Conservation (phyloP, 2,888 invertebrate species). For the Lamellibrachia columna region DNA sequence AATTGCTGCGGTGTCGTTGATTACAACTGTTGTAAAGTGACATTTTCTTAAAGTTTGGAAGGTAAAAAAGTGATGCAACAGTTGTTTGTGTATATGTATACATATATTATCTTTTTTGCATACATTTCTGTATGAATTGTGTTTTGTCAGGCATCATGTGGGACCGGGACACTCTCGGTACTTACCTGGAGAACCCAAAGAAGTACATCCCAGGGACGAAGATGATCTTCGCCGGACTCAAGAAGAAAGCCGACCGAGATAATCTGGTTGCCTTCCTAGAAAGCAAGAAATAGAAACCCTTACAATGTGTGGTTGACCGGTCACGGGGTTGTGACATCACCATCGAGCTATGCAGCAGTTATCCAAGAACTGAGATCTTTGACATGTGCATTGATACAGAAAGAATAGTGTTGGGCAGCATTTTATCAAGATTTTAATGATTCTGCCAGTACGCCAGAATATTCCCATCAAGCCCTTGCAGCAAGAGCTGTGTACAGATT, state of each 20-base stretch:
- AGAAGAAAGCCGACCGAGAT: conserved; percentile 91
- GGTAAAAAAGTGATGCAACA: too few relatives aligned
- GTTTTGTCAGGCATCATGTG: conserved; percentile 82
- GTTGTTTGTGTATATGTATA: too few relatives aligned
- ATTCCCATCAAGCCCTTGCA: not conserved
- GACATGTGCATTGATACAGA: conserved; percentile 5
- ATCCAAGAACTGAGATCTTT: not conserved
- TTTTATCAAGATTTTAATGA: not conserved
- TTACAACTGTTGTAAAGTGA: too few relatives aligned
- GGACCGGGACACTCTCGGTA: conserved; percentile 91
- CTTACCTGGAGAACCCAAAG: conserved; percentile 97
- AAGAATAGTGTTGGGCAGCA: conserved; percentile 6
- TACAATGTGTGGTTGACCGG: not conserved
- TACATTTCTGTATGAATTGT: too few relatives aligned
- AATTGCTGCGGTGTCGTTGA: too few relatives aligned
- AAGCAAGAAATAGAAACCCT: conserved; percentile 55
- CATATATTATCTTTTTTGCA: too few relatives aligned
- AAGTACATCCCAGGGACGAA: conserved; percentile 99
- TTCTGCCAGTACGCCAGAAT: not conserved
- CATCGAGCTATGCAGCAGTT: not conserved
- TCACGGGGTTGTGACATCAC: not conserved
- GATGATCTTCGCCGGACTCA: conserved; percentile 98
- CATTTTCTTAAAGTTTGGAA: too few relatives aligned
- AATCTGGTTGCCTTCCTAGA: conserved; percentile 95
- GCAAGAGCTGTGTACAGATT: not conserved